phyloP scores from a whole-genome alignment of 1,140 invertebrate species.

The Xylocopa sonorina region DNA sequence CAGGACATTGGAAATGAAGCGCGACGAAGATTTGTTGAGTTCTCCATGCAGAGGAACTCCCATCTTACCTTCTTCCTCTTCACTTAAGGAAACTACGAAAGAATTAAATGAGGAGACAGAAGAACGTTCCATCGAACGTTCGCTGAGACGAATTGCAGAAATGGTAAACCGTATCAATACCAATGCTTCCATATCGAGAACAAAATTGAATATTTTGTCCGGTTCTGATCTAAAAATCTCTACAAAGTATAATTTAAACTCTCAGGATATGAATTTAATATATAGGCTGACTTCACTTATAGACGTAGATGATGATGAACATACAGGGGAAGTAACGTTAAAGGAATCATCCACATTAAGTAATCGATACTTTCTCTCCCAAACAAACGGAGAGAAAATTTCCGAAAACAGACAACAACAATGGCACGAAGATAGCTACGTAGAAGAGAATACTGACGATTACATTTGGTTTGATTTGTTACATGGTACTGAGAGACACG shows the following conservation, averaged over 20 bases:
- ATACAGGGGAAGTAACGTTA: not conserved
- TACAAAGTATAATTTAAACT: slow-evolving; percentile 73
- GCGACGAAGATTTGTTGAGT: not conserved
- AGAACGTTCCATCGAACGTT: not conserved
- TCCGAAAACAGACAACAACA: not conserved
- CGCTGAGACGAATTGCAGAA: slow-evolving; percentile 47
- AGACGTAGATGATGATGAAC: slow-evolving; percentile 9
- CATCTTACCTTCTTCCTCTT: not conserved
- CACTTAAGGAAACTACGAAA: too few species aligned
- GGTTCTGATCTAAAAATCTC: slow-evolving; percentile 60
- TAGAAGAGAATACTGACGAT: not conserved
- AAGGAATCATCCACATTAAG: not conserved
- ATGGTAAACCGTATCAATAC: slow-evolving; percentile 71
- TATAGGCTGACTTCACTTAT: slow-evolving; percentile 75
- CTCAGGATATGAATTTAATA: slow-evolving; percentile 71
- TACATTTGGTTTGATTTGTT: not conserved
- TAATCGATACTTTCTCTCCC: not conserved
- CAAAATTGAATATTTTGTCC: slow-evolving; percentile 51
- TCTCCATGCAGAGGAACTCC: not conserved
- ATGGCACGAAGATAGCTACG: not conserved
- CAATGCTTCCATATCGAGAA: slow-evolving; percentile 68
- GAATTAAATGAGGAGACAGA: not conserved
- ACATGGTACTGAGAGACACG: too few species aligned
- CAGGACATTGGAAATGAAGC: not conserved
- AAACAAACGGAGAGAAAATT: not conserved